Conservation (phyloP, 1,140 invertebrate genomes). For the Conus ventricosus region DNA sequence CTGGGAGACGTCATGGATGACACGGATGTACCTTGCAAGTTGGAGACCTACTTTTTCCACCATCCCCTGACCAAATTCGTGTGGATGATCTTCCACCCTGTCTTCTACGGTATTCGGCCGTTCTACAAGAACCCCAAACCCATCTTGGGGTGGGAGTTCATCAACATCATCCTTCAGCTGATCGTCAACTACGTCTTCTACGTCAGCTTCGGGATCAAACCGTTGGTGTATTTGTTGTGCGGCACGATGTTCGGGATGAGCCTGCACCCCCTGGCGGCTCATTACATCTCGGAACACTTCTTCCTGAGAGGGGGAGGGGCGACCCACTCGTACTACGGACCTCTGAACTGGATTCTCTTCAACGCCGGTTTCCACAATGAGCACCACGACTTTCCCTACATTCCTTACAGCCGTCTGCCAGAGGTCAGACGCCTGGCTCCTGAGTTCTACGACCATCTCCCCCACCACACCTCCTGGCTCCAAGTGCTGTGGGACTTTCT, state of each 20-base stretch:
- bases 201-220: conserved; percentile 85
- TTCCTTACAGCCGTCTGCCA: conserved; percentile 67
- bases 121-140: conserved; percentile 83
- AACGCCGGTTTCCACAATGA: conserved; percentile 89
- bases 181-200: conserved; percentile 87
- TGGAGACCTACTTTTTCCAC: conserved; percentile 67
- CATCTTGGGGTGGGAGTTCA: conserved; percentile 84
- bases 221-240: conserved; percentile 88
- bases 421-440: conserved; percentile 87
- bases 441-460: conserved; percentile 96
- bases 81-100: conserved; percentile 70
- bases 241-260: conserved; percentile 96
- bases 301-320: conserved; percentile 97
- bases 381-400: conserved; percentile 74
- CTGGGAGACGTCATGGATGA: conserved; percentile 69
- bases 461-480: conserved; percentile 94
- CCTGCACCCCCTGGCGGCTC: conserved; percentile 96
- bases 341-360: conserved; percentile 96
- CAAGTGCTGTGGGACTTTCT: conserved; percentile 76
- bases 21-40: conserved; percentile 69
- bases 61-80: conserved; percentile 69
- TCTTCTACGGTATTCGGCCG: conserved; percentile 67
- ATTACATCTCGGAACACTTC: conserved; percentile 99
- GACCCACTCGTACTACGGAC: conserved; percentile 98
- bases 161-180: conserved; percentile 92